Base-by-base conservation (phyloP, 2,113 vertebrate genomes). In the Pelobates fuscus region DNA sequence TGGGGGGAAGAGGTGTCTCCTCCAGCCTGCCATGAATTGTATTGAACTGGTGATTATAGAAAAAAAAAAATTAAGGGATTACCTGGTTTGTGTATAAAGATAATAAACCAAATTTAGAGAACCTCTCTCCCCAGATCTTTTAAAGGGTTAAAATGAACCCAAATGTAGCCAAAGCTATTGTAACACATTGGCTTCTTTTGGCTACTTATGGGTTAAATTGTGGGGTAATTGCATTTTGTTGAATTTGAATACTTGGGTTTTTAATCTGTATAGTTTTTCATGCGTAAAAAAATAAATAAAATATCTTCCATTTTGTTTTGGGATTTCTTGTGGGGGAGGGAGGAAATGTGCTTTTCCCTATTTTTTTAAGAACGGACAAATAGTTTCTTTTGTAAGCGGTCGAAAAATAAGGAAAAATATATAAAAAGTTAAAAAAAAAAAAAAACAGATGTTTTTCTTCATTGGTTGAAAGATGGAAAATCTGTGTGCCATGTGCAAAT, bases 191-290 rank as follows among this genome's bases (percentile, higher is more conserved):
- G 23, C 64, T n/a, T 27, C 54, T 43, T 75, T 59, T 67, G 66
- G 41, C 72, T 67, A 54, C 25, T 65, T 41, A 29, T 41, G 21
- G 49, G 62, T 74, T 59, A 46, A 65, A 60, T 67, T 29, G 41
- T 21, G n/a, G 41, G 63, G 29, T 67, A 30, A 75, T 66, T 66
- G 55, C 30, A 65, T 67, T 75, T 60, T 75, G 54, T 44, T 60
- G 43, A 21, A 67, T 67, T 59, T 75, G 18, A 67, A 75, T 67
- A 59, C 57, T 49, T 75, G 54, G 63, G 54, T 75, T 75, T 75
- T 44, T 75, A 70, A 67, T 46, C 63, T 75, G 72, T 75, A 75
- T 75, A 75, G 72, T 75, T 75, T 67, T 70, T 67, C 72, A 67
- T 75, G 62, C 15, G 10, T 60, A 67, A 32, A 67, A 32, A 67